Percentiles rank a stretch among this genome's conserved stretches.
phyloP scores from a whole-genome alignment of 1,140 invertebrate species.

The Bombyx mandarina region DNA sequence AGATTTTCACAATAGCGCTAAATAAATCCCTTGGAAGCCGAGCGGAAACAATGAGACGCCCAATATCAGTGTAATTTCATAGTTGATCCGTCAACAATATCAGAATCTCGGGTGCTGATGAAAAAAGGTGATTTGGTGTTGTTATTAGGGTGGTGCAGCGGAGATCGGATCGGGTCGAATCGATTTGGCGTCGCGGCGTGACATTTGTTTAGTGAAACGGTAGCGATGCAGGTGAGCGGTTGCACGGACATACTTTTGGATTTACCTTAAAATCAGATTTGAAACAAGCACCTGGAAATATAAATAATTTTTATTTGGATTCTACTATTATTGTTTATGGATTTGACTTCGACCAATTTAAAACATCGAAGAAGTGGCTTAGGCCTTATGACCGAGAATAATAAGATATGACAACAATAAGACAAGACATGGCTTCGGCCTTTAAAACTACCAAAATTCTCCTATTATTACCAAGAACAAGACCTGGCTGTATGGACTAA shows the following conservation, averaged over 20 bases:
- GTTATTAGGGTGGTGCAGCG: slow-evolving; percentile 35
- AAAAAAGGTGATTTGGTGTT: slow-evolving; percentile 52
- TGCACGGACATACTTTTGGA: neutral
- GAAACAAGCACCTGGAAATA: no score
- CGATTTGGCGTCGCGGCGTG: slow-evolving; percentile 56
- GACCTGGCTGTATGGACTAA: no score
- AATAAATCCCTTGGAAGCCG: slow-evolving; percentile 39
- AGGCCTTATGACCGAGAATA: no score
- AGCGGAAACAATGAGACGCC: slow-evolving; percentile 44
- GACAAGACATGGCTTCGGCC: no score
- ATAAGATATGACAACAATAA: no score
- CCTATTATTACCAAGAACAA: no score
- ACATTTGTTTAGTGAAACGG: slow-evolving; percentile 63
- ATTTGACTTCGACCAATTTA: no score
- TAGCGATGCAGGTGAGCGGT: slow-evolving; percentile 14
- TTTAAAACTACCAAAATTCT: no score
- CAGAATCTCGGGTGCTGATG: slow-evolving; percentile 16
- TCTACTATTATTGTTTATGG: no score
- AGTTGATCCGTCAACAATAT: slow-evolving; percentile 58
- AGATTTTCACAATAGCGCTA: slow-evolving; percentile 28
- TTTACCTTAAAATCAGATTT: no score
- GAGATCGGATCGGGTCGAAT: slow-evolving; percentile 55
- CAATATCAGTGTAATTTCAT: slow-evolving; percentile 58
- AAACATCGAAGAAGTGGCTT: no score
- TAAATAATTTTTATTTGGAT: no score